Evolutionary conservation across 1,140 invertebrate genomes (phyloP), one percentile per base, ranked within the genome.

Genomic region (Hyposmocoma kahamanoa): DNA sequence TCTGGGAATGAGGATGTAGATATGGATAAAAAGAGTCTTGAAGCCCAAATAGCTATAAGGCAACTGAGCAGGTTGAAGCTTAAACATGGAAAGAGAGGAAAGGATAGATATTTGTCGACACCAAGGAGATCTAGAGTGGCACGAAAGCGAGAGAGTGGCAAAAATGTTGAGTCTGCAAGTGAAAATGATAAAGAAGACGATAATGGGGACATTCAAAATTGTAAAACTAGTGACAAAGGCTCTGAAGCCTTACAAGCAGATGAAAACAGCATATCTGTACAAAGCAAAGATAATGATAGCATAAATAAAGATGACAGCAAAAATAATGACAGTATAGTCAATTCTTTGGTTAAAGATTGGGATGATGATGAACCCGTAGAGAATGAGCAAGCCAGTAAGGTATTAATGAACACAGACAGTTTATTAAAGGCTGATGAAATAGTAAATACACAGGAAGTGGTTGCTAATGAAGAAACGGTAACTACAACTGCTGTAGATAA

Each of bases 331-430:
- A 83, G 58, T 52, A 80, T 83, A 56, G 72, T 86, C 0, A 80
- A 74, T 67, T 67, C 50, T 26, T 56, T 84, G 34, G 80, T 84
- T 2, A 68, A 77, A 64, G 79, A 86, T 59, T 86, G 80, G 80
- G 76, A 84, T 44, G 81, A 84, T 60, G 79, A 84, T 57, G 80
- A 81, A 49, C 56, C 57, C n/a, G 11, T 24, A 30, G 66, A 67
- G 32, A 54, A 39, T 32, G 56, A 60, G 45, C 46, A 61, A 28
- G 18, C 55, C 24, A 56, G 53, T 24, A 15, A n/a, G 18, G 20
- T 62, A 18, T 32, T 50, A 32, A 47, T 22, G 2, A 32, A 17
- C 41, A 57, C 53, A 19, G 66, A 65, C 45, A 36, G 53, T 42
- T 21, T 47, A 19, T 56, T 53, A 46, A 47, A 53, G 21, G 36